A percentile compares a stretch with the other conserved stretches of the same genome.
Conservation (phyloP, 1,140 invertebrate genomes). For the Octopus bimaculoides region DNA sequence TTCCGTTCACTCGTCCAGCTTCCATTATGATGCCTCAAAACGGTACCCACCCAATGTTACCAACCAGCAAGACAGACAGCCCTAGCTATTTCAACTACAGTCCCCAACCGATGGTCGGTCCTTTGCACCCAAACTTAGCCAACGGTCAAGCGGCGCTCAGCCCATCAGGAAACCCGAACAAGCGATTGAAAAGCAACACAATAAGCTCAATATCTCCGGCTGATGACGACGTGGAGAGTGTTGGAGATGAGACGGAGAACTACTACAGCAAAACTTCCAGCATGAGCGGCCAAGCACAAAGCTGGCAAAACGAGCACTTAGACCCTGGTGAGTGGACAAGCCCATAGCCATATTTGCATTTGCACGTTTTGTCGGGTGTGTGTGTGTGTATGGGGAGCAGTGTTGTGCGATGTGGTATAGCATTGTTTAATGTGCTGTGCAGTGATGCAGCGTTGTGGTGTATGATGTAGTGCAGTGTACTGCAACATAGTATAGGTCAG, state of each 20-base stretch:
- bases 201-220: conserved; percentile 61
- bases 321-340: conserved; percentile 38
- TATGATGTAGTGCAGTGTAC: too few relatives aligned
- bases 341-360: too few relatives aligned
- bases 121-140: conserved; percentile 46
- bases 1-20: conserved; percentile 67
- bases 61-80: conserved; percentile 73
- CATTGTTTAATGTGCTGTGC: too few relatives aligned
- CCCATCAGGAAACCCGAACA: conserved; percentile 55
- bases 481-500: too few relatives aligned
- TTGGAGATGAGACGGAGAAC: conserved; percentile 52
- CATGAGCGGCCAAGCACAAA: conserved; percentile 58
- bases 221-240: conserved; percentile 61
- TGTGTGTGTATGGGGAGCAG: too few relatives aligned
- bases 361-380: too few relatives aligned
- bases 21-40: conserved; percentile 89
- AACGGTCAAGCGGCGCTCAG: conserved; percentile 47
- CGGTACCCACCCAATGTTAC: conserved; percentile 61
- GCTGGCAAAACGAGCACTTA: conserved; percentile 63
- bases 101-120: conserved; percentile 64
- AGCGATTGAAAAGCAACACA: conserved; percentile 60
- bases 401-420: too few relatives aligned
- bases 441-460: too few relatives aligned
- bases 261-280: conserved; percentile 66
- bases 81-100: conserved; percentile 88